Base-by-base conservation (phyloP, 1,140 invertebrate species). In the Cyclina sinensis region DNA sequence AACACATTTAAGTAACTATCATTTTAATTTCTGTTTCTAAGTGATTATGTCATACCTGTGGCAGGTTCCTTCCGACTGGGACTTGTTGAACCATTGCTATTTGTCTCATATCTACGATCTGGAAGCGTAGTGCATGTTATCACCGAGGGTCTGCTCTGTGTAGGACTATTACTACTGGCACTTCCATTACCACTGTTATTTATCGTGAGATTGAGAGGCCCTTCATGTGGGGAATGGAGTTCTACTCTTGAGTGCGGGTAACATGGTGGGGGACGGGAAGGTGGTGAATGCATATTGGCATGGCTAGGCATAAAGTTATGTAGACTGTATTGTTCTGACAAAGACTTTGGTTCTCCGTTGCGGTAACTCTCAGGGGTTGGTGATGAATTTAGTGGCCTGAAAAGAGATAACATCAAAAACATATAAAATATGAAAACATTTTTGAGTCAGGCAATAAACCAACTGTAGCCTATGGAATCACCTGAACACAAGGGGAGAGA, bases 181-280 rank as follows among this genome's bases (percentile, higher is more conserved):
- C 68, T 86, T 18, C 57, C 86, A 79, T 74, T 78, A 78, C 35
- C 54, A 76, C 27, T 68, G 88, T 85, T 92, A 46, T 92, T 92
- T 54, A 93, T 89, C 39, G 94, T 93, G 76, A 94, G 88, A 89
- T 93, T 95, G 85, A 94, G 92, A 65, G 91, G 95, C 81, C 92
- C 92, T 79, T 93, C 94, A 90, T 94, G 92, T 43, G 74, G 89
- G 54, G 90, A 85, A 76, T 62, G 86, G 80, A 37, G 87, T 16
- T 32, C 51, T 16, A 78, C 48, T 32, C 65, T 68, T 78, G 80
- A 87, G 62, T 18, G 83, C 37, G 68, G 89, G 57, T 80, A 85
- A 16, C 65, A 37, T 3, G 88, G 84, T n/a, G 89, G 89, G 18
- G 89, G 89, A 27, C 74, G 89, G 5, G 89, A 54, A 35, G 90